These are phyloP conservation scores for Hyphantria cunea DNA, from an alignment of 1,140 invertebrate genomes.

Conservation along the genomic window DNA sequence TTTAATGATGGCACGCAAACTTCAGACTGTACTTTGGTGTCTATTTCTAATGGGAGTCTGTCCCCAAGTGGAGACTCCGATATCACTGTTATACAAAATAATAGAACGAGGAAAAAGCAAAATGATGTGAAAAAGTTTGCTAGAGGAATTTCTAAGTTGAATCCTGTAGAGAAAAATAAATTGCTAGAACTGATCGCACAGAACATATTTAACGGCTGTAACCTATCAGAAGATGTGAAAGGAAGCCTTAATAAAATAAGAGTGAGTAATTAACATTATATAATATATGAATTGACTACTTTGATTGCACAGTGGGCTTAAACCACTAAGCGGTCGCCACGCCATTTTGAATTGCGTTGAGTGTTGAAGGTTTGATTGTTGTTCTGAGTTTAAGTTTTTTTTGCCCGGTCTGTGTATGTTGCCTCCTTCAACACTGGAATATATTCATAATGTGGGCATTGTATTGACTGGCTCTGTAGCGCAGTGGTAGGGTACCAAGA, in stretches of 20 bases:
- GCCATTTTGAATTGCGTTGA: too few relatives aligned
- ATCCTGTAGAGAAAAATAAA: constrained; percentile 49
- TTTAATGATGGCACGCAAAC: constrained; percentile 17
- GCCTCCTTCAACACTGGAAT: too few relatives aligned
- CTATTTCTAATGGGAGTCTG: constrained; percentile 40
- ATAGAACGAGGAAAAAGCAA: constrained; percentile 29
- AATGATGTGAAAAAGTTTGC: constrained; percentile 51
- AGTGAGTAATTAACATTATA: constrained; percentile 6
- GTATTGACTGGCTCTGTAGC: too few relatives aligned
- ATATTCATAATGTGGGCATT: too few relatives aligned
- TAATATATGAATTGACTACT: too few relatives aligned
- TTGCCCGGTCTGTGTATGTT: too few relatives aligned
- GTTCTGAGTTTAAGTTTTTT: too few relatives aligned
- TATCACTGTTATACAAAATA: constrained; percentile 52
- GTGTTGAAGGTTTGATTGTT: too few relatives aligned
- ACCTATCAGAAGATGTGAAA: constrained; percentile 33
- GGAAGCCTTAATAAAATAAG: constrained; percentile 17
- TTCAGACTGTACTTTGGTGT: constrained; percentile 40
- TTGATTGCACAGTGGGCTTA: too few relatives aligned
- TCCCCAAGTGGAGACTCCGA: constrained; percentile 67
- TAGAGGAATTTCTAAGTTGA: constrained; percentile 58
- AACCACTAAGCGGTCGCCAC: too few relatives aligned
- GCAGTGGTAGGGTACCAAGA: too few relatives aligned
- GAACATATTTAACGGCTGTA: constrained; percentile 60
- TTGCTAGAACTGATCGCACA: constrained; percentile 60